Evolutionary conservation across 2,113 vertebrate genomes (phyloP).

Genomic region (Aepyceros melampus): DNA sequence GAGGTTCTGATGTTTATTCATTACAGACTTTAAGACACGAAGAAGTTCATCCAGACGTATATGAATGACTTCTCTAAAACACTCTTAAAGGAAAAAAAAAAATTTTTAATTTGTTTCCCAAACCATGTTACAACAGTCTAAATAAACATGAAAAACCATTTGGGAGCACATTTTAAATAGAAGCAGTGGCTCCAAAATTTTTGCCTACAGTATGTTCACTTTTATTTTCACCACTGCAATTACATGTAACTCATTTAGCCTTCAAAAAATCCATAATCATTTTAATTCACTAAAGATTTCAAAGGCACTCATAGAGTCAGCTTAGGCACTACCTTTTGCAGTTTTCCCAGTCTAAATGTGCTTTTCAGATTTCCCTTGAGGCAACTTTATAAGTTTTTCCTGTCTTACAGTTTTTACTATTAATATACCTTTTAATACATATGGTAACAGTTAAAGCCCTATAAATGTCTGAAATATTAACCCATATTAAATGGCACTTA

Average conservation of each 20-base stretch:
- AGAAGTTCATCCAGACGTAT: constrained; percentile 94
- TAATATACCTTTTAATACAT: neutral
- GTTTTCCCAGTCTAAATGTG: constrained; percentile 4
- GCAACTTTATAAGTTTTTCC: neutral
- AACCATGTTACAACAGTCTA: constrained; percentile 4
- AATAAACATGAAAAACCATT: neutral
- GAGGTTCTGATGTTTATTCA: constrained; percentile 93
- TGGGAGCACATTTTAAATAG: neutral
- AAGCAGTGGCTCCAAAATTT: neutral
- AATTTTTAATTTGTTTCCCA: neutral
- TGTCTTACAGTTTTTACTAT: neutral
- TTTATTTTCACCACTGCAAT: neutral
- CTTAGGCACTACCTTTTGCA: neutral
- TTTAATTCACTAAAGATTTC: constrained; percentile 34
- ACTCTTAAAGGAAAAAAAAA: constrained; percentile 77
- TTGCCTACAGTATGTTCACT: neutral
- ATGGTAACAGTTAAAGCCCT: constrained; percentile 9
- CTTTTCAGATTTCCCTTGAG: neutral
- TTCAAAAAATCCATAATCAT: neutral
- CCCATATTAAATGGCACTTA: neutral
- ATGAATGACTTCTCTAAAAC: constrained; percentile 90
- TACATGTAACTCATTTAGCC: neutral
- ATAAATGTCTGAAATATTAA: neutral
- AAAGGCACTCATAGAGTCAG: neutral
- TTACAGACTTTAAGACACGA: constrained; percentile 90